These are phyloP conservation scores for Drosophila varians DNA, from an alignment of 1,140 invertebrate genomes.

Conservation along the genomic window DNA sequence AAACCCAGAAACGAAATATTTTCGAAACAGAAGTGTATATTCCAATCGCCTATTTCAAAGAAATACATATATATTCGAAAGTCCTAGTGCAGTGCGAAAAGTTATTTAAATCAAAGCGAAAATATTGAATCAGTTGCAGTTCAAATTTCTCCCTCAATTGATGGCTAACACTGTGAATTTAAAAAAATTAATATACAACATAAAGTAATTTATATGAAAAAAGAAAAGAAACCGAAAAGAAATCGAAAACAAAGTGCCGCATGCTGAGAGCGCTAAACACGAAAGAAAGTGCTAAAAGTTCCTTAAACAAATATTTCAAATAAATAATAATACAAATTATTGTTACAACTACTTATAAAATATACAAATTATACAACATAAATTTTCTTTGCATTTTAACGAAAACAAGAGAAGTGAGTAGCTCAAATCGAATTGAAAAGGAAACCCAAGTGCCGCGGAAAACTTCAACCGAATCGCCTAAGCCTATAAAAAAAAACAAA, in stretches of 20 bases:
- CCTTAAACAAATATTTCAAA: conserved; percentile 57
- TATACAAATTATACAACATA: conserved; percentile 68
- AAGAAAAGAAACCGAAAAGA: conserved; percentile 33
- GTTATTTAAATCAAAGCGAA: conserved; percentile 14
- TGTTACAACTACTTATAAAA: conserved; percentile 67
- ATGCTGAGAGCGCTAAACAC: conserved; percentile 52
- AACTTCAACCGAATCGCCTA: conserved; percentile 19
- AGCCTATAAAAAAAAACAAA: conserved; percentile 21
- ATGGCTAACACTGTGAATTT: conserved; percentile 44
- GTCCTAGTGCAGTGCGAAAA: conserved; percentile 24
- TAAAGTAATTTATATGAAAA: conserved; percentile 26
- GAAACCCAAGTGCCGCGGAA: conserved; percentile 58
- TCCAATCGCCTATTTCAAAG: conserved; percentile 9
- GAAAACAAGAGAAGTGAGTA: conserved; percentile 4
- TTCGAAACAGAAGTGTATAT: conserved; percentile 14
- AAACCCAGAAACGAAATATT: conserved; percentile 27
- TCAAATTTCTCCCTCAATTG: conserved; percentile 27
- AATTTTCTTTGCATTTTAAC: conserved; percentile 68
- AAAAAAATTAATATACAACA: conserved; percentile 30
- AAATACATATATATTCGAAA: conserved; percentile 11
- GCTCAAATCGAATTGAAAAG: neutral
- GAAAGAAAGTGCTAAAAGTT: conserved; percentile 74
- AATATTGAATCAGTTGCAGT: conserved; percentile 25
- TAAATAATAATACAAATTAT: conserved; percentile 43
- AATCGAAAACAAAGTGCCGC: conserved; percentile 71